Conservation (phyloP, 2,113 vertebrate species). For the Rhinoderma darwinii region DNA sequence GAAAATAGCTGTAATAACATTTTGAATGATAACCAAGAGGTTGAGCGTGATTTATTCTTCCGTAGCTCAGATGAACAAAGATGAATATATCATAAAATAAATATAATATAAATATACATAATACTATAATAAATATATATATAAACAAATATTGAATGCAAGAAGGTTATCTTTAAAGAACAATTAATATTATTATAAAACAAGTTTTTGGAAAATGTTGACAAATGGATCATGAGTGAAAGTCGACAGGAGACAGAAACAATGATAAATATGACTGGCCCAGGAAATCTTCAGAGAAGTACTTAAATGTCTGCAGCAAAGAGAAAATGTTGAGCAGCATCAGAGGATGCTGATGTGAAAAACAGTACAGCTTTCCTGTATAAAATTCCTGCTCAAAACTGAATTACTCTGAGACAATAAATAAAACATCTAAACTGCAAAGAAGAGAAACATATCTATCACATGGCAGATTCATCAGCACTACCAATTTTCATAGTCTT, state of each 20-base stretch:
- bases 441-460: constrained; percentile 49
- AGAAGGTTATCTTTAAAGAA: neutral
- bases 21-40: too few species aligned
- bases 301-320: constrained; percentile 10
- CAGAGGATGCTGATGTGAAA: constrained; percentile 11
- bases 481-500: constrained; percentile 3
- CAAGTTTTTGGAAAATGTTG: neutral
- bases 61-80: neutral
- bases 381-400: constrained; percentile 30
- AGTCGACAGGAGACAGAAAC: neutral
- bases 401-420: constrained; percentile 35
- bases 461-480: neutral
- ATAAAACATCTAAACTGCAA: constrained; percentile 49
- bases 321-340: constrained; percentile 16
- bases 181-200: neutral
- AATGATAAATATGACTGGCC: constrained; percentile 5
- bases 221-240: neutral
- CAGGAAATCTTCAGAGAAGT: constrained; percentile 4
- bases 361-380: constrained; percentile 28
- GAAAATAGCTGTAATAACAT: too few species aligned
- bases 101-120: neutral
- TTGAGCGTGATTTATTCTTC: too few species aligned
- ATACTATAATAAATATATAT: neutral
- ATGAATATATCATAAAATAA: neutral
- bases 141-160: neutral